phyloP scores from a whole-genome alignment of 2,797 vertebrate genomes.

The Vireo griseus region DNA sequence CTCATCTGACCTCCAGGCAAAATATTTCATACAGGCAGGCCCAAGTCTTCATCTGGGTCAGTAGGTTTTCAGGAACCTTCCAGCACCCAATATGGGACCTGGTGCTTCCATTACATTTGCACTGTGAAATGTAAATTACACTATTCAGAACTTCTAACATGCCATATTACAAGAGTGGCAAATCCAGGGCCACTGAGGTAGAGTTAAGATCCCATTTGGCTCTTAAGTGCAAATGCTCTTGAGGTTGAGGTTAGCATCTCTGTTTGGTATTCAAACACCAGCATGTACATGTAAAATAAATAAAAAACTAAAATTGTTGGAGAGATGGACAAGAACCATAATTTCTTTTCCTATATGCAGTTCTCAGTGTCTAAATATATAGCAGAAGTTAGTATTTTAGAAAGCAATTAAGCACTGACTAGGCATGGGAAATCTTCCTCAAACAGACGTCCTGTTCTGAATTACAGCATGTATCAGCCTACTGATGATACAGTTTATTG shows the following conservation, averaged over 20 bases:
- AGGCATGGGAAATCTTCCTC: slow-evolving; percentile 4
- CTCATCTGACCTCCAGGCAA: neutral
- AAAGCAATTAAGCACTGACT: neutral
- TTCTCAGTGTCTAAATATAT: neutral
- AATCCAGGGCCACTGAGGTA: neutral
- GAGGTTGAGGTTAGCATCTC: neutral
- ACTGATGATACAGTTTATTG: slow-evolving; percentile 16
- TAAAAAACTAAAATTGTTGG: neutral
- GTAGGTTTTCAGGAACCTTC: neutral
- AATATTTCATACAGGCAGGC: neutral
- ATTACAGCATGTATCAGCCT: slow-evolving; percentile 32
- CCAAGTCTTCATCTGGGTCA: neutral
- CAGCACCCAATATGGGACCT: neutral
- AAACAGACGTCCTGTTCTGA: neutral
- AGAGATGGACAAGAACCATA: neutral
- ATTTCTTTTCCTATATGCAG: neutral
- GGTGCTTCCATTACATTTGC: neutral
- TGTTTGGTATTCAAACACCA: neutral
- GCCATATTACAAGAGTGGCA: neutral
- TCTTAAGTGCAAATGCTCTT: neutral
- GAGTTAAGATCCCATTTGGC: neutral
- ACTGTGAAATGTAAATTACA: neutral
- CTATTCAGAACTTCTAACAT: neutral
- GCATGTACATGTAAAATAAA: neutral
- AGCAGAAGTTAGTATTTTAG: neutral